A percentile compares a stretch with the other conserved stretches of the same genome.
Conservation (phyloP, 2,888 invertebrate genomes). For the Galerucella nymphaeae region DNA sequence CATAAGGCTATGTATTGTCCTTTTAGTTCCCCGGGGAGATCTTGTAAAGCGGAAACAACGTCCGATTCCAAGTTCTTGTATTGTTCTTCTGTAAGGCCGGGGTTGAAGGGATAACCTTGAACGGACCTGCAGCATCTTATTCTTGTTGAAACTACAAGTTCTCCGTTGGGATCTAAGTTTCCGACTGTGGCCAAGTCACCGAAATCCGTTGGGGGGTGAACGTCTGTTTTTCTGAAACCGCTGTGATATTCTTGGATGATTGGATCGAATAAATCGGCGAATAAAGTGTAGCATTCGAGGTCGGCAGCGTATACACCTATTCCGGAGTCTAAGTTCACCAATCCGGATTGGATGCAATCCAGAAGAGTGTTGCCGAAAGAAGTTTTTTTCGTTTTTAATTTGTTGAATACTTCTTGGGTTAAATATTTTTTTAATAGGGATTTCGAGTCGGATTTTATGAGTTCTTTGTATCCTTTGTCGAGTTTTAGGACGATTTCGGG, state of each 20-base stretch:
- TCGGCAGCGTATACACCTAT: conserved; percentile 77
- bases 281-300: conserved; percentile 74
- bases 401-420: conserved; percentile 67
- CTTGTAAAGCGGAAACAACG: conserved; percentile 59
- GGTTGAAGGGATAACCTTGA: conserved; percentile 75
- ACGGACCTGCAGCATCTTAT: conserved; percentile 74
- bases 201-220: conserved; percentile 73
- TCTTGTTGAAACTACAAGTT: conserved; percentile 75
- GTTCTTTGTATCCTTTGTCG: conserved; percentile 66
- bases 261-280: conserved; percentile 74
- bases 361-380: conserved; percentile 70
- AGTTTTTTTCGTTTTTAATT: conserved; percentile 69
- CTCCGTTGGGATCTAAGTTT: conserved; percentile 71
- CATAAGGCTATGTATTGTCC: conserved; percentile 93
- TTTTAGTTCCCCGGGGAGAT: conserved; percentile 76
- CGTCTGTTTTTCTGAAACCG: conserved; percentile 68
- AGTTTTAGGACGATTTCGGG: conserved; percentile 64
- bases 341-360: conserved; percentile 75
- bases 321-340: conserved; percentile 74
- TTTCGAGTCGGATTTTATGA: conserved; percentile 66
- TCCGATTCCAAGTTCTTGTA: conserved; percentile 73
- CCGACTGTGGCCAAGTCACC: conserved; percentile 68
- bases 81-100: conserved; percentile 73
- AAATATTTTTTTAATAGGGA: conserved; percentile 75
- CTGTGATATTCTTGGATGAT: conserved; percentile 77